Conservation (phyloP, 2,888 invertebrate genomes). For the Trachelus troglodyta region DNA sequence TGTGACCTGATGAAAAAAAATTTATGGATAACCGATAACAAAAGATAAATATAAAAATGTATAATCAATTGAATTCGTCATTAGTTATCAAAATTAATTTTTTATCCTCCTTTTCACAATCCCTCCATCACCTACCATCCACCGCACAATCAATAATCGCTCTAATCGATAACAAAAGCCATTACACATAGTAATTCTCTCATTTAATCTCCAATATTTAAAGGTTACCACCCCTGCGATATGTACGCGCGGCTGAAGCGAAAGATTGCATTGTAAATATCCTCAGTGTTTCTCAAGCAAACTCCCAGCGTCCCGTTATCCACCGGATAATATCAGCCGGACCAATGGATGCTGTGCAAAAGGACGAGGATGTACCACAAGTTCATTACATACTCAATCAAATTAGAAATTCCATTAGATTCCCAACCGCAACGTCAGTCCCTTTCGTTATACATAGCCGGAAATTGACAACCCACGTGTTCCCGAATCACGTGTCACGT, state of each 20-base stretch:
- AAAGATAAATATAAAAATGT: too few species aligned
- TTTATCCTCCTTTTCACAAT: too few species aligned
- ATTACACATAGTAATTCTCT: slow-evolving; percentile 26
- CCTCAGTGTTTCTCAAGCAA: background rate
- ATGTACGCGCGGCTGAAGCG: slow-evolving; percentile 28
- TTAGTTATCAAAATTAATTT: too few species aligned
- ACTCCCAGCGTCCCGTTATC: background rate
- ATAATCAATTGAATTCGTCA: too few species aligned
- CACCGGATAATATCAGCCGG: background rate
- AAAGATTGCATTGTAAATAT: background rate
- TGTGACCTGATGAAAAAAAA: too few species aligned
- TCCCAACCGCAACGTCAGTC: background rate
- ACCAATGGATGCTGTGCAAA: background rate
- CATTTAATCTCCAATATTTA: slow-evolving; percentile 35
- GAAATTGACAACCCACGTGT: background rate
- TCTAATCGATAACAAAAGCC: background rate
- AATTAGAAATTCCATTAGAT: background rate
- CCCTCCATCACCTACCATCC: too few species aligned
- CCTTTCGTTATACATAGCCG: background rate
- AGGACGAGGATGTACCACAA: background rate
- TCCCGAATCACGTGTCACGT: too few species aligned
- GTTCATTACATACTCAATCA: background rate
- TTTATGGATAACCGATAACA: too few species aligned
- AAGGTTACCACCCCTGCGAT: slow-evolving; percentile 15
- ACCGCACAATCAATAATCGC: too few species aligned